Base-by-base conservation (phyloP, 1,140 invertebrate genomes). In the Drosophila kanapiae region DNA sequence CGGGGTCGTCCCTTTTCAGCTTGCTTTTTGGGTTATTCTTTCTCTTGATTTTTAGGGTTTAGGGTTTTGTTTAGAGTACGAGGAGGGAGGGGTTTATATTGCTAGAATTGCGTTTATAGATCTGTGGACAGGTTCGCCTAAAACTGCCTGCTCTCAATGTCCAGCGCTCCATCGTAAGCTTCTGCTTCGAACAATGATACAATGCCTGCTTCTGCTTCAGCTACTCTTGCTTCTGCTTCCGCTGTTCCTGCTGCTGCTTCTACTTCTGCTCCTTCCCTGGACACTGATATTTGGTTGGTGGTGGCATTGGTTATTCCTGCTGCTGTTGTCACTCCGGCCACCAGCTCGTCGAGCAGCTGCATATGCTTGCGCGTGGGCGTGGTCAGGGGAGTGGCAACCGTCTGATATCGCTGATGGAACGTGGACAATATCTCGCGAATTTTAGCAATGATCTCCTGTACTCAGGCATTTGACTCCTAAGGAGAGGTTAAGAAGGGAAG, bases 361-460 rank as follows among this genome's bases (percentile, higher is more conserved):
- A 90, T 85, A 27, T 85, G 86, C 51, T 80, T 76, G 47, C 79
- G 82, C 33, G 86, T 90, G 61, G 85, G 85, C 71, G 85, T 69
- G 60, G 60, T 76, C 33, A 91, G 47, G 49, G 85, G 85, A 56
- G 85, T 91, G 51, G 72, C 86, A 70, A 90, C 86, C 80, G 88
- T 90, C 53, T 90, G 85, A 71, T 95, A 95, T 93, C 95, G 95
- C 94, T 95, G 95, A 93, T 95, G 95, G 95, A 95, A 95, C 94
- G 95, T 95, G 93, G 95, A 94, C 94, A 95, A 94, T 94, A 95
- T 95, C 93, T 95, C 94, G 93, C 94, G 95, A 94, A 95, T 95
- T 94, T 95, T 95, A 95, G 95, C 95, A 95, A 95, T 96, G 94
- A 95, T 95, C 95, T 95, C 95, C 94, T 95, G 95, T 94, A 96